Evolutionary conservation across 1,140 invertebrate genomes (phyloP).

Genomic region (Anagrus nilaparvatae): DNA sequence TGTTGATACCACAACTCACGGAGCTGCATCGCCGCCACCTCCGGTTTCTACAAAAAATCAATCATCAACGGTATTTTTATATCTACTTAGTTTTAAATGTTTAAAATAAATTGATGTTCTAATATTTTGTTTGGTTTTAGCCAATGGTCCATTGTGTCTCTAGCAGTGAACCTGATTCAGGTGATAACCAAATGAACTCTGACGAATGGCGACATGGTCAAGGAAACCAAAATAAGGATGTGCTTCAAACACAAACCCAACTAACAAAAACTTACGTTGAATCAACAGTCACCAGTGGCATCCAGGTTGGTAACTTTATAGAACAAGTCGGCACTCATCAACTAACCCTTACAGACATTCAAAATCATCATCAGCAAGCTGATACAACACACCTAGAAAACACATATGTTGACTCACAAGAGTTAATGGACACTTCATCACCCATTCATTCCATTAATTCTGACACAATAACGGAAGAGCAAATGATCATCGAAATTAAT

Average conservation of each 20-base stretch:
- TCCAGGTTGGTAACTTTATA: constrained; percentile 42
- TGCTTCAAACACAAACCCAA: neutral
- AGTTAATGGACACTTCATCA: constrained; percentile 37
- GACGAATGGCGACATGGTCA: constrained; percentile 37
- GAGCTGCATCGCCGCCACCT: constrained; percentile 43
- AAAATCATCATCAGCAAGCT: constrained; percentile 20
- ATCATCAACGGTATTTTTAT: constrained; percentile 39
- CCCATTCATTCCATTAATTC: constrained; percentile 39
- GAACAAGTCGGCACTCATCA: constrained; percentile 32
- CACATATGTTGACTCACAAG: constrained; percentile 35
- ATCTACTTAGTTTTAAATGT: neutral
- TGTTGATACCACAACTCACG: constrained; percentile 43
- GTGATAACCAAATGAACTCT: constrained; percentile 39
- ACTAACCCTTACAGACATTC: constrained; percentile 40
- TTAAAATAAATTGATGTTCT: neutral
- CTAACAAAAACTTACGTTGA: constrained; percentile 38
- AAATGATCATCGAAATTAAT: constrained; percentile 14
- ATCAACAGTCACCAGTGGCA: constrained; percentile 40
- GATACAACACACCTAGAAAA: constrained; percentile 43
- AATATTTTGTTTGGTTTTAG: constrained; percentile 37
- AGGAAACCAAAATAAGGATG: no score
- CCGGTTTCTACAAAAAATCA: constrained; percentile 41
- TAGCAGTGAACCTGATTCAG: constrained; percentile 67
- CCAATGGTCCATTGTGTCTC: constrained; percentile 78
- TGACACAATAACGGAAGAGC: constrained; percentile 24